Percentiles rank a stretch among this genome's conserved stretches.
These are phyloP conservation scores for Colletes gigas DNA, from an alignment of 1,140 invertebrate genomes.

Conservation along the genomic window DNA sequence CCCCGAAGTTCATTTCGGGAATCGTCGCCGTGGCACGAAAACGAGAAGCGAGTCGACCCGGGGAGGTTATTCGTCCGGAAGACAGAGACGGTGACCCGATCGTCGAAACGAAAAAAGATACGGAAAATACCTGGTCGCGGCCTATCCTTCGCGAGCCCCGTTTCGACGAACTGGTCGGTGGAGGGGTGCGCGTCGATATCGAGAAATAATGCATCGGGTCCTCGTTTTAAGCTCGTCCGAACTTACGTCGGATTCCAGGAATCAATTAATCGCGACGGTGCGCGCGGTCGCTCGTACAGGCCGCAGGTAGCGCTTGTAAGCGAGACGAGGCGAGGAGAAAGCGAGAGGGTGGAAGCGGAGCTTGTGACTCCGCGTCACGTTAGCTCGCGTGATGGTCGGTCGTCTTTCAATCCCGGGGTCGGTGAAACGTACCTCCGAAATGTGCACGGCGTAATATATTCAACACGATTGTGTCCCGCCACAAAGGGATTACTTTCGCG, in stretches of 20 bases:
- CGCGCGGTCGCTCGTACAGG: not conserved
- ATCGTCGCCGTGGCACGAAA: no score
- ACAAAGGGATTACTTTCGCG: conserved; percentile 43
- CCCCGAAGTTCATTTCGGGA: no score
- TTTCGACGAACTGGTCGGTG: not conserved
- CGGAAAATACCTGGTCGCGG: no score
- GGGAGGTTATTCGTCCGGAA: no score
- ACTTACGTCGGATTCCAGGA: conserved; percentile 51
- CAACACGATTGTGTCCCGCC: conserved; percentile 52
- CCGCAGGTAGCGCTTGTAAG: not conserved
- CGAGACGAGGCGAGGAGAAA: no score
- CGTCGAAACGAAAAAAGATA: no score
- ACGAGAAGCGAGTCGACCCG: no score
- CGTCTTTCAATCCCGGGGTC: conserved; percentile 65
- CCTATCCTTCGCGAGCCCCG: not conserved
- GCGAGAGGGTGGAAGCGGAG: conserved; percentile 1
- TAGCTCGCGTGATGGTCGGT: conserved; percentile 66
- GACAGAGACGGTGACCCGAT: no score
- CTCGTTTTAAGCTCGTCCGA: conserved; percentile 42
- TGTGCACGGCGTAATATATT: conserved; percentile 60
- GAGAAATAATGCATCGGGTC: conserved; percentile 37
- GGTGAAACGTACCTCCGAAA: conserved; percentile 64
- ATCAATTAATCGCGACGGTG: conserved; percentile 63
- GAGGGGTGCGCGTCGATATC: conserved; percentile 26
- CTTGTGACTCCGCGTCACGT: conserved; percentile 58